Evolutionary conservation across 2,797 vertebrate genomes (phyloP).

Genomic region (Sphenodon punctatus): DNA sequence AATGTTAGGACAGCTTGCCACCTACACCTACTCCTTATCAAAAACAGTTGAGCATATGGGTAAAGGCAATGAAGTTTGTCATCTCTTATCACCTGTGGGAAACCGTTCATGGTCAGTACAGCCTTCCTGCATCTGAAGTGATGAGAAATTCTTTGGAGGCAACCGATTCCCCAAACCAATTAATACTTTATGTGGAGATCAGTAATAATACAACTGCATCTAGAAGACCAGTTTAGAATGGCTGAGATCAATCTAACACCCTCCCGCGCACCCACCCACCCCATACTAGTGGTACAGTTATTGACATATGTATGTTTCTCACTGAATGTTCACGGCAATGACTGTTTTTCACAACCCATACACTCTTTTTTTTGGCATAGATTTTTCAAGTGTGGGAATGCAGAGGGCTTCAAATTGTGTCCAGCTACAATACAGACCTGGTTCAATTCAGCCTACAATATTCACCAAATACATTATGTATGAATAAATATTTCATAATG

Average conservation of each 20-base stretch:
- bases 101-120: no score
- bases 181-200: neutral
- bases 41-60: no score
- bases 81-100: no score
- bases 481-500: constrained; percentile 47
- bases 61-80: no score
- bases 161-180: no score
- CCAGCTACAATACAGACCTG: neutral
- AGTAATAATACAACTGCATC: neutral
- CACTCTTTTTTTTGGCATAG: accelerated
- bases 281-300: no score
- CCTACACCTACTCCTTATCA: no score
- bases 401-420: neutral
- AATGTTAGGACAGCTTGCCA: neutral
- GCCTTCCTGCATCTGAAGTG: no score
- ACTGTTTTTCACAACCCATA: accelerated
- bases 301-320: no score
- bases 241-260: accelerated
- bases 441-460: constrained; percentile 5
- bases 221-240: neutral
- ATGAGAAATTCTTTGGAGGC: no score
- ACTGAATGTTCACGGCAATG: no score
- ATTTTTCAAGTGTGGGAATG: neutral
- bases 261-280: no score
- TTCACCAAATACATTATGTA: constrained; percentile 32